Evolutionary conservation across 1,140 invertebrate species (phyloP).

Genomic region (Brachionus manjavacas): DNA sequence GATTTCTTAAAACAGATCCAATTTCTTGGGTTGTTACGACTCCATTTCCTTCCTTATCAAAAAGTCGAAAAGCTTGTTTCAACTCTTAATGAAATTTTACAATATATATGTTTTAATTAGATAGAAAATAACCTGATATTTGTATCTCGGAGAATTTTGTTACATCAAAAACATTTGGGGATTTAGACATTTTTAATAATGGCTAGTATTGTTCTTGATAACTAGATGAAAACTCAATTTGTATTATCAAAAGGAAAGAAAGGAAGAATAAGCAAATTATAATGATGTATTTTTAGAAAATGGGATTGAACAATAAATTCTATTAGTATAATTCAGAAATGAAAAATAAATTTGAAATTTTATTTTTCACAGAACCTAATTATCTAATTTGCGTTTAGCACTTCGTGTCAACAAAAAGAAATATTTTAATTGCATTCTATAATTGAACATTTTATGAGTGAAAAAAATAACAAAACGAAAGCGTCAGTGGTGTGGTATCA

Average conservation of each 20-base stretch:
- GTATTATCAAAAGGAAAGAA: too few species aligned
- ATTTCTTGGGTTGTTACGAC: slow-evolving; percentile 44
- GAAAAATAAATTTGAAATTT: background rate
- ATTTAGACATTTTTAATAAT: slow-evolving; percentile 6
- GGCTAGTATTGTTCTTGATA: too few species aligned
- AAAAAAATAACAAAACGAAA: background rate
- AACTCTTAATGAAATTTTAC: slow-evolving; percentile 38
- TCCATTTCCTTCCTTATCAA: slow-evolving; percentile 46
- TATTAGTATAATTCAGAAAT: background rate
- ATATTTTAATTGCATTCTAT: background rate
- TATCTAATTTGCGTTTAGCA: background rate
- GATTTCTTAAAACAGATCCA: slow-evolving; percentile 43
- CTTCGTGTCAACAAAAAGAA: slow-evolving; percentile 1
- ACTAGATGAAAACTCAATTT: too few species aligned
- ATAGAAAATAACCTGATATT: background rate
- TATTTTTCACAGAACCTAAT: background rate
- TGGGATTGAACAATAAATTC: background rate
- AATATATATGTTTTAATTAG: too few species aligned
- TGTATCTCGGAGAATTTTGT: slow-evolving; percentile 24
- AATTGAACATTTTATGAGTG: background rate
- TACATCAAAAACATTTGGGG: background rate
- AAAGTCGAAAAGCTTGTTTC: slow-evolving; percentile 45
- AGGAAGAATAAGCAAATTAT: background rate
- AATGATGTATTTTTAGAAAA: background rate
- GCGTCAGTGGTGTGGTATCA: slow-evolving; percentile 75